phyloP scores from a whole-genome alignment of 2,113 vertebrate genomes.

The Camelus bactrianus region DNA sequence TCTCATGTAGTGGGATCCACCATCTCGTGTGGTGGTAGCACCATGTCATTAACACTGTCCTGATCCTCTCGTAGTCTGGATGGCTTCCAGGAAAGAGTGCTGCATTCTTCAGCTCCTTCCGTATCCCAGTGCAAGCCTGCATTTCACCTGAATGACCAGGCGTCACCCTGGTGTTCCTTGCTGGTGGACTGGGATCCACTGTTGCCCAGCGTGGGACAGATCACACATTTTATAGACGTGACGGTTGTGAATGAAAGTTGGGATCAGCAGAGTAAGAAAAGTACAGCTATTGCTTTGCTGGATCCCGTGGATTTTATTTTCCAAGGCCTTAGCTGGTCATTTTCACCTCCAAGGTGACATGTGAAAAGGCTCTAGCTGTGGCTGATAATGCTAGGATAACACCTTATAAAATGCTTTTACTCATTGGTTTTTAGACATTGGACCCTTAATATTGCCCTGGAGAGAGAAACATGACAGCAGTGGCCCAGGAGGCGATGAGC shows the following conservation, averaged over 20 bases:
- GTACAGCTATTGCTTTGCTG: neutral
- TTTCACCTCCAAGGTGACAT: neutral
- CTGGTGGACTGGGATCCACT: neutral
- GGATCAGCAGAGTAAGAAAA: neutral
- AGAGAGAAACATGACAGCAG: neutral
- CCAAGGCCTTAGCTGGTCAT: neutral
- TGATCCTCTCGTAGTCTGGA: neutral
- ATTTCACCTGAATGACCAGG: neutral
- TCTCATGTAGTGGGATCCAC: neutral
- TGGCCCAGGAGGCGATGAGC: no score
- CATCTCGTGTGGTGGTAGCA: neutral
- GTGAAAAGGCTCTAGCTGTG: neutral
- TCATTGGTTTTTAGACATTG: neutral
- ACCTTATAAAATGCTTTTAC: neutral
- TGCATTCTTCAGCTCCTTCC: neutral
- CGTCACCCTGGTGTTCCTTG: neutral
- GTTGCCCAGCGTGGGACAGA: neutral
- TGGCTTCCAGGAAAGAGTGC: neutral
- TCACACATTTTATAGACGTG: accelerated
- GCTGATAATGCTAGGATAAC: neutral
- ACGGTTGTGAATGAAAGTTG: neutral
- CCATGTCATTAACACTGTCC: neutral
- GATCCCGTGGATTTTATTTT: neutral
- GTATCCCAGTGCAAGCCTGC: neutral
- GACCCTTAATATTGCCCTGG: neutral